Percentiles rank a stretch among this genome's conserved stretches.
These are phyloP conservation scores for Troilus luridus DNA, from an alignment of 2,888 invertebrate genomes.

Conservation along the genomic window DNA sequence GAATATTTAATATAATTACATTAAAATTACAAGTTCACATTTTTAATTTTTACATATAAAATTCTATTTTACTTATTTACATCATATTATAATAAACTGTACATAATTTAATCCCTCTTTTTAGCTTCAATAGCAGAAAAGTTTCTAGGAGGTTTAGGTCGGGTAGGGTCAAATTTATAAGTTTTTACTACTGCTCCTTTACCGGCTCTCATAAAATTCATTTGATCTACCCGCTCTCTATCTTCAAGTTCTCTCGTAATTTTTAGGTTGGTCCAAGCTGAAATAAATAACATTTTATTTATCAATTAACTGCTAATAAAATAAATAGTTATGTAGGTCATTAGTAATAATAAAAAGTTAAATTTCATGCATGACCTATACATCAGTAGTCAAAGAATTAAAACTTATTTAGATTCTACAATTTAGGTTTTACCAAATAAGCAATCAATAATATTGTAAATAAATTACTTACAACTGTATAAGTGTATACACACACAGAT, in stretches of 20 bases:
- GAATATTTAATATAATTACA: conserved; percentile 17
- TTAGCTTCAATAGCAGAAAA: conserved; percentile 66
- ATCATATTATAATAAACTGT: conserved; percentile 19
- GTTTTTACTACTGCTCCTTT: conserved; percentile 90
- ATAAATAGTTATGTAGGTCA: too few relatives aligned
- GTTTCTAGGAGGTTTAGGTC: conserved; percentile 60
- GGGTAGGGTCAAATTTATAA: conserved; percentile 83
- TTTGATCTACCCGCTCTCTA: conserved; percentile 81
- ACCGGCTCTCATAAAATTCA: conserved; percentile 87
- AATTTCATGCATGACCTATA: too few relatives aligned
- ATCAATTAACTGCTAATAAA: background rate
- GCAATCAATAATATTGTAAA: too few relatives aligned
- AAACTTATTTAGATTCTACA: too few relatives aligned
- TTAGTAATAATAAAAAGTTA: too few relatives aligned
- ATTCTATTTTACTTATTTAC: conserved; percentile 46
- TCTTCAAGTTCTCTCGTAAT: conserved; percentile 84
- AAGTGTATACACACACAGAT: too few relatives aligned
- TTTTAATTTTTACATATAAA: conserved; percentile 44
- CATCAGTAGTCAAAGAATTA: too few relatives aligned
- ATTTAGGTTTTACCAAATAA: too few relatives aligned
- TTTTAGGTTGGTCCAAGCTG: conserved; percentile 88
- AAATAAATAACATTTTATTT: conserved; percentile 10
- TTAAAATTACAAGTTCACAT: conserved; percentile 24
- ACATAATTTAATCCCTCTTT: conserved; percentile 64
- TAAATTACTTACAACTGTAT: too few relatives aligned